Percentiles rank a stretch among this genome's conserved stretches.
phyloP scores from a whole-genome alignment of 2,113 vertebrate genomes.

The Cygnus atratus region DNA sequence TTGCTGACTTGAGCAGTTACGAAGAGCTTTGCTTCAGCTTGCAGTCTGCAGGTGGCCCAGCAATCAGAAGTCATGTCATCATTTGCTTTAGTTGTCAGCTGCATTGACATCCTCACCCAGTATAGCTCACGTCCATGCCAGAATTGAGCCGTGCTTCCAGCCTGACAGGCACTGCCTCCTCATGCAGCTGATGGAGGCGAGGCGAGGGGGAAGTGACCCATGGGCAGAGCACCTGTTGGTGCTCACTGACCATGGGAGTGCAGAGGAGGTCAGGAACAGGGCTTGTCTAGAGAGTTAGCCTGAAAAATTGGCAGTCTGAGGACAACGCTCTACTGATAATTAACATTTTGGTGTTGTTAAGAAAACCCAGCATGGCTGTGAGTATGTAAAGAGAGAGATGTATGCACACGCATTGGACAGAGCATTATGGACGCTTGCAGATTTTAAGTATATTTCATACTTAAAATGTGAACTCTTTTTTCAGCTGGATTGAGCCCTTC shows the following conservation, averaged over 20 bases:
- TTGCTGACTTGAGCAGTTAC: neutral
- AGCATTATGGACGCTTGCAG: neutral
- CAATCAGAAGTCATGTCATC: neutral
- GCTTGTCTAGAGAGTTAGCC: neutral
- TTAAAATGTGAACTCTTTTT: fast-evolving
- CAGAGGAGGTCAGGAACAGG: neutral
- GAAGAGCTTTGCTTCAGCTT: neutral
- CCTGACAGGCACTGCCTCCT: neutral
- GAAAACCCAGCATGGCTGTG: neutral
- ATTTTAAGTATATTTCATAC: neutral
- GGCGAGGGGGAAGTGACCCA: neutral
- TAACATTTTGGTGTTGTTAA: neutral
- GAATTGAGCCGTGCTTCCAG: fast-evolving
- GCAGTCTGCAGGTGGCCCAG: neutral
- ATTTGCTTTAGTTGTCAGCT: neutral
- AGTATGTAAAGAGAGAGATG: neutral
- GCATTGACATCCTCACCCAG: neutral
- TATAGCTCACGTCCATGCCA: neutral
- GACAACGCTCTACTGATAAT: neutral
- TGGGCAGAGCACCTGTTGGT: neutral
- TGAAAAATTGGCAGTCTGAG: neutral
- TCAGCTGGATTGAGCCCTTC: neutral
- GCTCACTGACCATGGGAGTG: neutral
- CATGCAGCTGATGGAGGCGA: neutral
- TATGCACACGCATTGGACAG: neutral